Base-by-base conservation (phyloP, 2,113 vertebrate species). In the Bujurquina vittata region DNA sequence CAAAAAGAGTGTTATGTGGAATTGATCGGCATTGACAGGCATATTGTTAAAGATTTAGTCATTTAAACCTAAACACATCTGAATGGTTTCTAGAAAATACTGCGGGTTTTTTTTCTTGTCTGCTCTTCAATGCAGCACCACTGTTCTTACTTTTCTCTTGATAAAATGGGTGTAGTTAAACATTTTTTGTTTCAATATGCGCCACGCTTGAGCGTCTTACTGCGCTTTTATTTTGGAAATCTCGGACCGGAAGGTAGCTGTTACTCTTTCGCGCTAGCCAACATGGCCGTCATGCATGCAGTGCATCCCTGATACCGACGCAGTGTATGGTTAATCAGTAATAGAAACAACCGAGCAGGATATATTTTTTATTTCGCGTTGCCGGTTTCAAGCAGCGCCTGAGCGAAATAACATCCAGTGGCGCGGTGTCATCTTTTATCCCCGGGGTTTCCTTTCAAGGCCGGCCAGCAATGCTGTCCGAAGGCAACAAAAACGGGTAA, bases 401-500 rank as follows among this genome's bases (percentile, higher is more conserved):
- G 62, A 87, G 61, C 82, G 84, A 86, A 88, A 46, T 29, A 67
- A 40, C 59, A 57, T n/a, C 55, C 12, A 29, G 59, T 60, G 77
- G 65, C 52, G 31, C 60, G 52, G 87, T 61, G 86, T 80, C 77
- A 31, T 58, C 69, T 57, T 60, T 72, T 60, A 49, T 77, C 65
- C 79, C 67, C 74, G 74, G 79, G 89, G 61, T 78, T 76, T 58
- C 80, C 60, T 75, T 88, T 84, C 72, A 62, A 91, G 86, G 89
- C 92, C 87, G 91, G 88, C 63, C 88, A 84, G 49, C 75, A 37
- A 96, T 96, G 96, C 94, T 96, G 88, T 96, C 95, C 75, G 96
- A 96, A 93, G 95, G 94, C 92, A 95, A 95, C 95, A 96, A 96
- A 95, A 95, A 95, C 95, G 95, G 96, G 96, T 96, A 96, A 95